Conservation (phyloP, 1,140 invertebrate species). For the Antheraea mylitta region DNA sequence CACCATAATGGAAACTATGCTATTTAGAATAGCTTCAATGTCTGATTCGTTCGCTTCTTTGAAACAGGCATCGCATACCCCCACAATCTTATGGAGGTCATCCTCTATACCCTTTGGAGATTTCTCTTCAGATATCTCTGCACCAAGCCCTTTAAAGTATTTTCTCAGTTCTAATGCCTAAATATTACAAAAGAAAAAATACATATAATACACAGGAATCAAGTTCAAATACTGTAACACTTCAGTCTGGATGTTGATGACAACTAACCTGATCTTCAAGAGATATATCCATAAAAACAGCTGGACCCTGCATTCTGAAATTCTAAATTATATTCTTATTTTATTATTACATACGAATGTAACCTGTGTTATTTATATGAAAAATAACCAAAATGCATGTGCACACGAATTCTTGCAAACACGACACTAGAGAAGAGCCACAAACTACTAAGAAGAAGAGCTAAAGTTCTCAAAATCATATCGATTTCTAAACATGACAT, state of each 20-base stretch:
- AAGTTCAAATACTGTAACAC: slow-evolving; percentile 4
- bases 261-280: slow-evolving; percentile 87
- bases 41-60: slow-evolving; percentile 90
- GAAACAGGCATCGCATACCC: slow-evolving; percentile 95
- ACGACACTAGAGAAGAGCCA: background rate
- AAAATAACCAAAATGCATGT: slow-evolving; percentile 8
- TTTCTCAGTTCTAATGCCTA: slow-evolving; percentile 93
- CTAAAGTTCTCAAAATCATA: background rate
- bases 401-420: background rate
- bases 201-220: background rate
- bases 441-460: too few relatives aligned
- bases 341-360: background rate
- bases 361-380: background rate
- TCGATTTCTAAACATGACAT: background rate
- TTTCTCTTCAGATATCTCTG: slow-evolving; percentile 95
- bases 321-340: slow-evolving; percentile 4
- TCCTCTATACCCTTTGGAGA: slow-evolving; percentile 94
- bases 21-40: slow-evolving; percentile 91
- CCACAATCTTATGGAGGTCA: slow-evolving; percentile 96
- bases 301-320: slow-evolving; percentile 84
- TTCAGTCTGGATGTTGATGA: slow-evolving; percentile 29
- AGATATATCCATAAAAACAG: slow-evolving; percentile 90
- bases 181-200: slow-evolving; percentile 41
- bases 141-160: slow-evolving; percentile 94
- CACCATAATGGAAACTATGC: slow-evolving; percentile 96